phyloP scores from a whole-genome alignment of 2,888 invertebrate genomes.

The Drosophila niveifrons region DNA sequence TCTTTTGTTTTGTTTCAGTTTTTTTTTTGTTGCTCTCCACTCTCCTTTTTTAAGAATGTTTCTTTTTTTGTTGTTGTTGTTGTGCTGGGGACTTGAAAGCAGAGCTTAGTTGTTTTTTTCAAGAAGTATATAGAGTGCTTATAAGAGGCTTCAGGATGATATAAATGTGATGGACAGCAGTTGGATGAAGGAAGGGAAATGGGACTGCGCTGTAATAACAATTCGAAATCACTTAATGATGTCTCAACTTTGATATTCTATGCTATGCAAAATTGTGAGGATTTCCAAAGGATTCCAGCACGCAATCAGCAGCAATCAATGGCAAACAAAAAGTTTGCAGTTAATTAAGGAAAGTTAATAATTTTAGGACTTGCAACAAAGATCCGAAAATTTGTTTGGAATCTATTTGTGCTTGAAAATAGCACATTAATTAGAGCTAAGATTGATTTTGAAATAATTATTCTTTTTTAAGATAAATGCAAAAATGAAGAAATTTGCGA shows the following conservation, averaged over 20 bases:
- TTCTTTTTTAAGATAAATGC: too few species aligned
- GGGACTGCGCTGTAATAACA: background rate
- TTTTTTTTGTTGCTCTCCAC: constrained; percentile 1
- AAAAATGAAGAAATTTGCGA: too few species aligned
- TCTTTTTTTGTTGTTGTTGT: background rate
- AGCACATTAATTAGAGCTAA: too few species aligned
- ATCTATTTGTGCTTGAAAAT: too few species aligned
- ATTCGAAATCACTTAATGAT: constrained; percentile 25
- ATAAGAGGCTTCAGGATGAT: constrained; percentile 13
- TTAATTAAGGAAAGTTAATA: too few species aligned
- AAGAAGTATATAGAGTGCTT: constrained; percentile 37
- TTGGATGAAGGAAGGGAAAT: background rate
- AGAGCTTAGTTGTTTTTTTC: constrained; percentile 34
- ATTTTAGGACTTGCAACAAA: too few species aligned
- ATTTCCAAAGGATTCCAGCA: background rate
- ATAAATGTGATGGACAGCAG: background rate
- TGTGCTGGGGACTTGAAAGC: constrained; percentile 41
- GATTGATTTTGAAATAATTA: too few species aligned
- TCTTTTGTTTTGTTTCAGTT: constrained; percentile 27
- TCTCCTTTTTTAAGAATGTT: constrained; percentile 14
- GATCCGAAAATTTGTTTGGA: too few species aligned
- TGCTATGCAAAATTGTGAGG: constrained; percentile 3
- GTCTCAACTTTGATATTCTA: constrained; percentile 15
- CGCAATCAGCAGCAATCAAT: background rate
- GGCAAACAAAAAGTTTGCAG: too few species aligned